Conservation (phyloP, 1,140 invertebrate species). For the Ceratina calcarata region DNA sequence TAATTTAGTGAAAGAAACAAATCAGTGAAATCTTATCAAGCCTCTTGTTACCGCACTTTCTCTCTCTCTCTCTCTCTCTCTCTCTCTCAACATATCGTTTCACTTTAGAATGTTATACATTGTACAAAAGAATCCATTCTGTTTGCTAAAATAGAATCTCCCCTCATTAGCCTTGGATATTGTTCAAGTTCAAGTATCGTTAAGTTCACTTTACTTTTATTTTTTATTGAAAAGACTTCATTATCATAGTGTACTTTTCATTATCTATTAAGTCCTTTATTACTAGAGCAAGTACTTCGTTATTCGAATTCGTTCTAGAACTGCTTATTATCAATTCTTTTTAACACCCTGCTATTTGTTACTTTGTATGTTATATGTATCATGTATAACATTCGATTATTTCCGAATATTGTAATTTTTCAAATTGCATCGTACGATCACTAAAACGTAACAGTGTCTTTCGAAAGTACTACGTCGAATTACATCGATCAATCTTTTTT, state of each 20-base stretch:
- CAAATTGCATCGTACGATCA: slow-evolving; percentile 8
- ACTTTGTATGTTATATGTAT: too few species aligned
- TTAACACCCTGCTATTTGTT: too few species aligned
- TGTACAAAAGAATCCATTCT: slow-evolving; percentile 7
- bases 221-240: too few species aligned
- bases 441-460: neutral
- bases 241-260: too few species aligned
- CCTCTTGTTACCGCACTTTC: neutral
- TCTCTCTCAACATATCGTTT: slow-evolving; percentile 8
- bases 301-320: too few species aligned
- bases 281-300: neutral
- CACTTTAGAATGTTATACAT: slow-evolving; percentile 50
- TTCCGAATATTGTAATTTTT: neutral
- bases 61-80: too few species aligned
- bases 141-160: slow-evolving; percentile 9
- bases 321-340: too few species aligned
- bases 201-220: slow-evolving; percentile 4
- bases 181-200: slow-evolving; percentile 11
- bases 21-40: slow-evolving; percentile 37
- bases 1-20: slow-evolving; percentile 50
- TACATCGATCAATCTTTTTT: neutral
- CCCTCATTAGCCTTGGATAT: slow-evolving; percentile 22
- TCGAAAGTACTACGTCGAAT: too few species aligned
- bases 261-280: slow-evolving; percentile 8
- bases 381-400: too few species aligned